Base-by-base conservation (phyloP, 2,113 vertebrate species). In the Odocoileus virginianus region DNA sequence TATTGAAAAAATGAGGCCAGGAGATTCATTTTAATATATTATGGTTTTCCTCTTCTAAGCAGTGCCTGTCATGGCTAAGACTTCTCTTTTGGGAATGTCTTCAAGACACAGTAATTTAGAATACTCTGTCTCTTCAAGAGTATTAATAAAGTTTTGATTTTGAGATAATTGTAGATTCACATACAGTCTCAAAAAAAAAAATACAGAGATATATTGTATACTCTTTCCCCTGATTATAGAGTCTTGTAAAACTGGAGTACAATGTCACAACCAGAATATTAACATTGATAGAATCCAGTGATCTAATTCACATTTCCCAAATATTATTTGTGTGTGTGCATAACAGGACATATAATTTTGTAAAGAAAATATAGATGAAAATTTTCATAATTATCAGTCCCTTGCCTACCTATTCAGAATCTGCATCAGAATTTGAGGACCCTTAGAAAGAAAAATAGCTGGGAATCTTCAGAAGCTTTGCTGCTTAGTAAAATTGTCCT, bases 361-460 rank as follows among this genome's bases (percentile, higher is more conserved):
- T 30, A 87, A 93, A 87, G n/a, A 88, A 89, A 74, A 61, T 36
- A 33, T 19, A 95, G 23, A 55, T 84, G 7, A 92, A 89, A 57
- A 0, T 1, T 64, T 92, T 95, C 14, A 61, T 87, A 85, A 89
- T 79, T 71, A 50, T 76, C 5, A 60, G 15, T 40, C 7, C 10
- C 7, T 14, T 74, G 54, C 4, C 43, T 76, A 47, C 52, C 28
- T 50, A 79, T 17, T 43, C 11, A 96, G 47, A 95, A 54, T 94
- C 23, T 96, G 61, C 17, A 94, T 82, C 50, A 89, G 23, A 93
- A 88, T 93, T 82, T 91, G 74, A 97, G 47, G 33, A 91, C 30
- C 2, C 13, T 40, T 78, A 45, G 54, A 94, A 93, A 64, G 10
- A 12, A 88, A 91, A 76, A 67, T 13, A 79, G n/a, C 92, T 92